Base-by-base conservation (phyloP, 2,888 invertebrate species). In the Lapara coniferarum region DNA sequence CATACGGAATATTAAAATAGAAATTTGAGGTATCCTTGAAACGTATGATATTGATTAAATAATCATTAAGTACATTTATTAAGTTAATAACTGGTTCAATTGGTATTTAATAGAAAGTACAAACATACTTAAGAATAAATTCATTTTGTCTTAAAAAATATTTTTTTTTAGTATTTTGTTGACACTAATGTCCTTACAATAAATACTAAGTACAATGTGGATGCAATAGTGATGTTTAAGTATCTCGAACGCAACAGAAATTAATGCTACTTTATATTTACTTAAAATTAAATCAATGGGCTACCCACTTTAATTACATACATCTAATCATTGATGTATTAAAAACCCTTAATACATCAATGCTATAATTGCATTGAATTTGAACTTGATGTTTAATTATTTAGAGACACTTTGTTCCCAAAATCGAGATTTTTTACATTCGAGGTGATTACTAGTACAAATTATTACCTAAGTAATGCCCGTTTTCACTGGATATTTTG, bases 131-230 rank as follows among this genome's bases (percentile, higher is more conserved):
- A 63, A 63, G 19, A 46, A 19, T 46, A 63, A 63, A 59, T 44
- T 44, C 19, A 63, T 12, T 19, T 5, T 16, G 13, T 16, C 19
- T 55, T 55, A 19, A 55, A 37, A 51, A 19, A 12, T 10, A 55
- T 19, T 19, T 55, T 10, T 55, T 10, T 55, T 4, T 10, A 19
- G 8, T 19, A 55, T 12, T 4, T 19, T 55, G 16, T 37, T 37
- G 53, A 14, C n/a, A 53, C 16, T 53, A 14, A 7, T 16, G 8
- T 53, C 53, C 16, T 55, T 7, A 37, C 37, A 55, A 55, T 55
- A 6, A 55, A 19, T 55, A 66, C 49, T 66, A 66, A 66, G 66
- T 66, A 66, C 66, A 66, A 19, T 66, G 66, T 66, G 16, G 51
- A 63, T 63, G 63, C 16, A 19, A 66, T 10, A 19, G 66, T 66